Evolutionary conservation across 1,140 invertebrate species (phyloP), one percentile per base, ranked within the genome.

Genomic region (Bombus vancouverensis): DNA sequence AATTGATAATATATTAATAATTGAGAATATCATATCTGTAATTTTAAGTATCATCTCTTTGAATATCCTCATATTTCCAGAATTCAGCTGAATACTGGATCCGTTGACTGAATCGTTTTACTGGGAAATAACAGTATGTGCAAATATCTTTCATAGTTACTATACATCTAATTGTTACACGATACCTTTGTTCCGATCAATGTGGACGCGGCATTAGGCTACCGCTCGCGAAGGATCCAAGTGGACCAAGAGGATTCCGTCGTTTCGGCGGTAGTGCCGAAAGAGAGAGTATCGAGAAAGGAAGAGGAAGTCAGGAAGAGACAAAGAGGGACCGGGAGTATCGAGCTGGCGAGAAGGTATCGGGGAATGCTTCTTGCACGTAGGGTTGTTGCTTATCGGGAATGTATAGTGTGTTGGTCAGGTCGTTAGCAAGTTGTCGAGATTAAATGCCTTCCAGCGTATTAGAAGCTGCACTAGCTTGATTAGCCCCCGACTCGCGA

Each of bases 391-490:
- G 92, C 94, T 95, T 95, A 95, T 95, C 94, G 93, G 93, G 91
- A 94, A 95, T 93, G 94, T 94, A 93, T 94, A 94, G 91, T 92
- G 90, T 93, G 92, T 93, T 95, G 94, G 95, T 94, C 94, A 94
- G 93, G 94, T 95, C 95, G 94, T 95, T 95, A 95, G 94, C 94
- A 93, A 95, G 94, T 95, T 94, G 94, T 95, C 92, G 92, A 94
- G 94, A 95, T 95, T 95, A 95, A 95, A 95, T 95, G 94, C 94
- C 93, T 93, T 91, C 89, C 88, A 93, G 93, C 90, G 93, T 94
- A 95, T 95, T 94, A 95, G 93, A 94, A 95, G 91, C 92, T 86
- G 91, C 88, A 91, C 91, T 91, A 91, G 92, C 92, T 92, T 94
- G 94, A 95, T 95, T 95, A 95, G 92, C 81, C 89, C 83, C 81